These are phyloP conservation scores for Anthoptus insignis DNA, from an alignment of 2,888 invertebrate genomes.

Conservation along the genomic window DNA sequence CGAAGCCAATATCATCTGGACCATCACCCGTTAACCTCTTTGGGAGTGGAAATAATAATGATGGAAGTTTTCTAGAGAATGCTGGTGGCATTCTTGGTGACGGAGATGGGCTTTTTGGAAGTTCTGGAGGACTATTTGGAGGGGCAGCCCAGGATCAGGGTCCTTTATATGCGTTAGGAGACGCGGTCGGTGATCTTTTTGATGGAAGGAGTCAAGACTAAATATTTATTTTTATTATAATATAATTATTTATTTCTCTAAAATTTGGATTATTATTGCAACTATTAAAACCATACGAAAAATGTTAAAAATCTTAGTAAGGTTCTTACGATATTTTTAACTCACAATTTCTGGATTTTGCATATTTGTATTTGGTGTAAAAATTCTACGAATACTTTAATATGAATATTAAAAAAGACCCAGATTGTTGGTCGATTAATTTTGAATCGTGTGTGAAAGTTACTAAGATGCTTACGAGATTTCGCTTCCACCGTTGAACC, in stretches of 20 bases:
- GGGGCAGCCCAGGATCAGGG: constrained; percentile 61
- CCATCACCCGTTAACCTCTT: constrained; percentile 75
- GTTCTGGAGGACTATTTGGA: constrained; percentile 51
- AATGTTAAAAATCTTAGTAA: too few species aligned
- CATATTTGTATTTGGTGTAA: too few species aligned
- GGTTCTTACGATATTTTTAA: too few species aligned
- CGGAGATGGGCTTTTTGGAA: constrained; percentile 49
- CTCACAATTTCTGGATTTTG: too few species aligned
- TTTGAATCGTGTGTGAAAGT: constrained; percentile 67
- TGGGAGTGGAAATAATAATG: constrained; percentile 63
- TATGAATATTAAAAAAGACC: too few species aligned
- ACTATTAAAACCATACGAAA: too few species aligned
- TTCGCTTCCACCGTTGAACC: constrained; percentile 69
- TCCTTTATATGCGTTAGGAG: constrained; percentile 73
- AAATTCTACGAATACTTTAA: too few species aligned
- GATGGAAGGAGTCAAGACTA: constrained; percentile 58
- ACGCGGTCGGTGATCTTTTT: constrained; percentile 75
- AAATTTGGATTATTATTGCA: too few species aligned
- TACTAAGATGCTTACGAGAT: constrained; percentile 54
- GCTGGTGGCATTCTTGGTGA: constrained; percentile 55
- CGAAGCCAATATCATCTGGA: constrained; percentile 73
- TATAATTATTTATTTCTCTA: constrained; percentile 23
- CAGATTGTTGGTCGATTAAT: too few species aligned
- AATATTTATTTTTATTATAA: constrained; percentile 7
- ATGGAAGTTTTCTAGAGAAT: constrained; percentile 63